Conservation (phyloP, 2,113 vertebrate species). For the Hypomesus transpacificus region DNA sequence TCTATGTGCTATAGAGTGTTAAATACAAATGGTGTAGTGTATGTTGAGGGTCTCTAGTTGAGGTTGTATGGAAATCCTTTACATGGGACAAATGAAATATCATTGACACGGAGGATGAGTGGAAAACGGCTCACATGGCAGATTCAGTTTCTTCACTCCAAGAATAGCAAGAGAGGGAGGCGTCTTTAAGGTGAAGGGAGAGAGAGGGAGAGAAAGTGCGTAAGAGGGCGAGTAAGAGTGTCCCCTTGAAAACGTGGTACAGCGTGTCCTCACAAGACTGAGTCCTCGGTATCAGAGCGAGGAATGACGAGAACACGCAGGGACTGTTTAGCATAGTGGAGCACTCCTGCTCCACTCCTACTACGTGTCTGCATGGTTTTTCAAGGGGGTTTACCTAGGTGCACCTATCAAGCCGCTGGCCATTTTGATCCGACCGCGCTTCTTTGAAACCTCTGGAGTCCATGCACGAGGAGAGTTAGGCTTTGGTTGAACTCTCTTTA, state of each 20-base stretch:
- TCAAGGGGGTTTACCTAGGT: too few relatives aligned
- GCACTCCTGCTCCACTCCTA: too few relatives aligned
- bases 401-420: too few relatives aligned
- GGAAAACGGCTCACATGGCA: conserved; percentile 42
- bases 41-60: too few relatives aligned
- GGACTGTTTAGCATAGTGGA: neutral
- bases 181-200: neutral
- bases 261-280: neutral
- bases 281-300: neutral
- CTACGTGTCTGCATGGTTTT: too few relatives aligned
- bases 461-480: conserved; percentile 28
- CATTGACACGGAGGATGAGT: neutral
- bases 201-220: neutral
- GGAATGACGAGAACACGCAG: neutral
- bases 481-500: conserved; percentile 32
- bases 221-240: neutral
- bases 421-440: too few relatives aligned
- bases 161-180: conserved; percentile 53
- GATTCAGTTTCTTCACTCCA: conserved; percentile 65
- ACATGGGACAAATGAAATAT: conserved; percentile 11
- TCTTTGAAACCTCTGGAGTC: too few relatives aligned
- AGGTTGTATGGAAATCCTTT: conserved; percentile 25
- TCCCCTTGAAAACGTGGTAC: neutral
- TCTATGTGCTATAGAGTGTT: too few relatives aligned
- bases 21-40: too few relatives aligned